These are phyloP conservation scores for Sminthurinus aureus DNA, from an alignment of 2,888 invertebrate genomes.

Conservation along the genomic window DNA sequence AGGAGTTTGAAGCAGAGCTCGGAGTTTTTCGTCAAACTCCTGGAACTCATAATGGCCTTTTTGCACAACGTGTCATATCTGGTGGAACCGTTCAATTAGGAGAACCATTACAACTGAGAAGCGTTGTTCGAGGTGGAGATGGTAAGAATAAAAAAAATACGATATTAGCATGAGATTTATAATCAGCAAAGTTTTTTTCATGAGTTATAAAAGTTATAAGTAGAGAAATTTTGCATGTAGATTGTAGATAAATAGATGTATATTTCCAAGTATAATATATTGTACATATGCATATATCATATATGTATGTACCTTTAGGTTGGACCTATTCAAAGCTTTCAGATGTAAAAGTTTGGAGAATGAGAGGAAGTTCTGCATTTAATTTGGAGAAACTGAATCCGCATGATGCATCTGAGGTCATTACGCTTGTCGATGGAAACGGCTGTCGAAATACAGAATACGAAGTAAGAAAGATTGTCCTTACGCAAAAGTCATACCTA, in stretches of 20 bases:
- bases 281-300: neutral
- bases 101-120: constrained; percentile 56
- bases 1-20: constrained; percentile 59
- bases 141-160: constrained; percentile 43
- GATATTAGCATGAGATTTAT: neutral
- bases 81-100: constrained; percentile 59
- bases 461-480: constrained; percentile 44
- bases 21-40: constrained; percentile 59
- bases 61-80: constrained; percentile 55
- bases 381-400: constrained; percentile 53
- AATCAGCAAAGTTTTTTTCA: neutral
- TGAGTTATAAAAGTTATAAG: too few species aligned
- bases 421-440: constrained; percentile 54
- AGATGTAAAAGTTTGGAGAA: constrained; percentile 59
- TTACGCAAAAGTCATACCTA: neutral
- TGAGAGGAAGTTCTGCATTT: constrained; percentile 48
- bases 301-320: constrained; percentile 38
- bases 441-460: constrained; percentile 58
- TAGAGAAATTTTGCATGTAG: too few species aligned
- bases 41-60: constrained; percentile 55
- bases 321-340: constrained; percentile 56
- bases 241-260: too few species aligned
- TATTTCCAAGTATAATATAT: too few species aligned
- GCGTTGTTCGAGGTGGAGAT: constrained; percentile 58
- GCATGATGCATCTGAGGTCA: constrained; percentile 58